Conservation (phyloP, 2,113 vertebrate species). For the Syngnathus typhle region DNA sequence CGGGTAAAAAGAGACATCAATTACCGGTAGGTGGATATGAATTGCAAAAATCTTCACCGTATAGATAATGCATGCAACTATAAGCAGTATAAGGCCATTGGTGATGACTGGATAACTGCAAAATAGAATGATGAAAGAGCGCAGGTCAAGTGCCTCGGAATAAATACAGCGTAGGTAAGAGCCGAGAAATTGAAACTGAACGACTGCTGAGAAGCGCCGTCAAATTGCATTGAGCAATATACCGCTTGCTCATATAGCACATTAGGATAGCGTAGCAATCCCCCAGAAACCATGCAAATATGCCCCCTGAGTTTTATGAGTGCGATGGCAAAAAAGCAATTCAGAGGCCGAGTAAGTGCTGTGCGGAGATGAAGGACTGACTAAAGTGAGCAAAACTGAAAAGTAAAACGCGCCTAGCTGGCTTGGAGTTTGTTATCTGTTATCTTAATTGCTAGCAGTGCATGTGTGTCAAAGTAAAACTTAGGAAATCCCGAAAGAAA, state of each 20-base stretch:
- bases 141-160: too few species aligned
- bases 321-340: not conserved
- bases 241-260: not conserved
- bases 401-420: too few species aligned
- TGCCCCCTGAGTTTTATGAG: not conserved
- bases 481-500: not conserved
- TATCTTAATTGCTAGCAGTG: not conserved
- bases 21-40: not conserved
- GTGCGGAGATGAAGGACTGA: not conserved
- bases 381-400: not conserved
- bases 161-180: not conserved
- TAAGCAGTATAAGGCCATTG: not conserved
- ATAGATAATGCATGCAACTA: constrained; percentile 2
- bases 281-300: not conserved
- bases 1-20: not conserved
- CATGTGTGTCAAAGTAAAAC: not conserved
- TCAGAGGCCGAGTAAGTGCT: not conserved
- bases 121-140: not conserved
- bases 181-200: not conserved
- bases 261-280: not conserved
- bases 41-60: not conserved
- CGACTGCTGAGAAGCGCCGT: not conserved
- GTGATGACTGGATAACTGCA: not conserved
- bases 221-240: not conserved
- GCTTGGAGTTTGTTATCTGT: not conserved